Evolutionary conservation across 2,888 invertebrate species (phyloP).

Genomic region (Cryptus armator): DNA sequence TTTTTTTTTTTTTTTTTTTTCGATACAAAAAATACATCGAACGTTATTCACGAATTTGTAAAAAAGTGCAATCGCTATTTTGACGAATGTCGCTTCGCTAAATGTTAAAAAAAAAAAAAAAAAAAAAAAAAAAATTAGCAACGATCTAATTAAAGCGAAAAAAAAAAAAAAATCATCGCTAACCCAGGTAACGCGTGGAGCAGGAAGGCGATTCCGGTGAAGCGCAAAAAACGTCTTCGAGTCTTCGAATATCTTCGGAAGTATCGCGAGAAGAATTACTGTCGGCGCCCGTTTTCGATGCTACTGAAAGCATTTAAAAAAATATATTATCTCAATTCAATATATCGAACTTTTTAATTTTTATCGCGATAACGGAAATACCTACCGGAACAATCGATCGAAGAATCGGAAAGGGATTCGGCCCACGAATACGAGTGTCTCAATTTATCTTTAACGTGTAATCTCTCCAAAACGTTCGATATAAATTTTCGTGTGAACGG

Average conservation of each 20-base stretch:
- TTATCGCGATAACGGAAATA: neutral
- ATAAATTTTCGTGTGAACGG: constrained; percentile 88
- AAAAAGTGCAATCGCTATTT: no score
- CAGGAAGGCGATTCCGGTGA: constrained; percentile 83
- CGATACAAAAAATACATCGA: no score
- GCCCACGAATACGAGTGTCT: constrained; percentile 81
- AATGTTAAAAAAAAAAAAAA: no score
- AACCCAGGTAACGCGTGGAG: constrained; percentile 81
- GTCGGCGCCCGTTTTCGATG: constrained; percentile 64
- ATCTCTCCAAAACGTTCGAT: constrained; percentile 84
- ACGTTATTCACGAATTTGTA: no score
- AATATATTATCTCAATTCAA: neutral
- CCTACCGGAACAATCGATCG: constrained; percentile 80
- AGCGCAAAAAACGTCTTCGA: constrained; percentile 80
- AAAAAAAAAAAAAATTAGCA: neutral
- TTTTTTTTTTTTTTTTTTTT: no score
- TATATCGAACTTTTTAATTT: no score
- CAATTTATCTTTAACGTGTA: constrained; percentile 77
- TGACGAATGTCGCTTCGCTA: no score
- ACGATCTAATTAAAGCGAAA: neutral
- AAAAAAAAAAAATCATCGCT: constrained; percentile 23
- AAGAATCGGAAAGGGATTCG: constrained; percentile 80
- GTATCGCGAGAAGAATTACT: constrained; percentile 76
- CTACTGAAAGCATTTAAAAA: constrained; percentile 45
- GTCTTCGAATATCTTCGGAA: constrained; percentile 77